Evolutionary conservation across 2,888 invertebrate species (phyloP).

Genomic region (Thymelicus sylvestris): DNA sequence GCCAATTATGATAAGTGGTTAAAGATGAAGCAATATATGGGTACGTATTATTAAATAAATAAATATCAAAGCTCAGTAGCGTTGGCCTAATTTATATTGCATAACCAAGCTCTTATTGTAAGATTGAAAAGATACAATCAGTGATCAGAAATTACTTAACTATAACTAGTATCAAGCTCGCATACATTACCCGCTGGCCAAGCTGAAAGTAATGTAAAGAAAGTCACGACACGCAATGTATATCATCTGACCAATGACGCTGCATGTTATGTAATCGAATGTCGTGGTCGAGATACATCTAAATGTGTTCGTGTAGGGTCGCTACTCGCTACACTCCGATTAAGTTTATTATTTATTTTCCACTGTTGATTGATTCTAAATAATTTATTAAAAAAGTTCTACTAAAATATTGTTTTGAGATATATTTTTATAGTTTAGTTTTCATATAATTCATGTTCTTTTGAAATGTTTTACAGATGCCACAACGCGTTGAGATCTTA

Average conservation of each 20-base stretch:
- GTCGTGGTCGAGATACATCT: constrained; percentile 22
- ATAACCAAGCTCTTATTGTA: constrained; percentile 9
- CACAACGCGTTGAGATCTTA: too few relatives aligned
- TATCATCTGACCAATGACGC: constrained; percentile 25
- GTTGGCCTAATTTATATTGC: constrained; percentile 13
- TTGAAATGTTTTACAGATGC: too few relatives aligned
- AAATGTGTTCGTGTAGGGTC: constrained; percentile 17
- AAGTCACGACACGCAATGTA: constrained; percentile 27
- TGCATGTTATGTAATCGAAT: constrained; percentile 35
- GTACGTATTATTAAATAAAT: too few relatives aligned
- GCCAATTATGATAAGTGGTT: too few relatives aligned
- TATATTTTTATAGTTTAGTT: too few relatives aligned
- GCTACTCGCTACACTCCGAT: constrained; percentile 2
- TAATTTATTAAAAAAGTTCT: too few relatives aligned
- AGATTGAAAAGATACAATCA: constrained; percentile 10
- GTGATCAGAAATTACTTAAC: constrained; percentile 27
- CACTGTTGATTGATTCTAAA: too few relatives aligned
- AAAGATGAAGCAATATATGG: too few relatives aligned
- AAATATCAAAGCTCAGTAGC: background rate
- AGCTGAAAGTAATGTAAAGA: constrained; percentile 18
- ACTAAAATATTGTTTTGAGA: too few relatives aligned
- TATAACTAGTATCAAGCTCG: background rate
- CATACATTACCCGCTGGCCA: constrained; percentile 22
- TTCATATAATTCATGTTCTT: too few relatives aligned
- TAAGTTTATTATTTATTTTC: too few relatives aligned